A percentile compares a stretch with the other conserved stretches of the same genome.
phyloP scores from a whole-genome alignment of 2,797 vertebrate species.

The Cryptoprocta ferox region DNA sequence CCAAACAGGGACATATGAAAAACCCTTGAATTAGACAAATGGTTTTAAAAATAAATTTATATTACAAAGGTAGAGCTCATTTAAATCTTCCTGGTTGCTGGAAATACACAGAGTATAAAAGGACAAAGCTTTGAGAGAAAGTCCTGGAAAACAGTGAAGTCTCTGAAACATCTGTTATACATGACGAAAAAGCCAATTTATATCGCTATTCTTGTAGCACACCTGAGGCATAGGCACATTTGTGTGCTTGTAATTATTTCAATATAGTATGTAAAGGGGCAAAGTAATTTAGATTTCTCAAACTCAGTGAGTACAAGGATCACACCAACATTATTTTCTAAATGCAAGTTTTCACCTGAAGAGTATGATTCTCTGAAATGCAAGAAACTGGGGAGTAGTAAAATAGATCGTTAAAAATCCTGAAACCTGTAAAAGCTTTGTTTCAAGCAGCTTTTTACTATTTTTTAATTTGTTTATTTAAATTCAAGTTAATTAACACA shows the following conservation, averaged over 20 bases:
- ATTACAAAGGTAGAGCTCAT: not conserved
- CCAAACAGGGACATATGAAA: not conserved
- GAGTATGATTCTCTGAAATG: not conserved
- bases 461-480: no score
- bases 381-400: not conserved
- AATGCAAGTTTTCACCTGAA: not conserved
- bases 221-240: not conserved
- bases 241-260: not conserved
- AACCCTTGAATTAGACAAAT: not conserved
- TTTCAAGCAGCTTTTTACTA: not conserved
- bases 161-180: not conserved
- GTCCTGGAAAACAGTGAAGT: not conserved
- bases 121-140: not conserved
- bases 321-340: not conserved
- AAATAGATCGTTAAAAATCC: not conserved
- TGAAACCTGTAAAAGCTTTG: not conserved
- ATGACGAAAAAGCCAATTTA: not conserved
- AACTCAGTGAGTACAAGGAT: not conserved
- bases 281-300: constrained; percentile 40
- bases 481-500: no score
- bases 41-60: constrained; percentile 8
- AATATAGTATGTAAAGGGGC: not conserved
- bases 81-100: not conserved
- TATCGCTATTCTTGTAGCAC: not conserved
- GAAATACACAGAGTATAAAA: not conserved